A percentile compares a stretch with the other conserved stretches of the same genome.
These are phyloP conservation scores for Nephrotoma flavescens DNA, from an alignment of 2,888 invertebrate genomes.

Conservation along the genomic window DNA sequence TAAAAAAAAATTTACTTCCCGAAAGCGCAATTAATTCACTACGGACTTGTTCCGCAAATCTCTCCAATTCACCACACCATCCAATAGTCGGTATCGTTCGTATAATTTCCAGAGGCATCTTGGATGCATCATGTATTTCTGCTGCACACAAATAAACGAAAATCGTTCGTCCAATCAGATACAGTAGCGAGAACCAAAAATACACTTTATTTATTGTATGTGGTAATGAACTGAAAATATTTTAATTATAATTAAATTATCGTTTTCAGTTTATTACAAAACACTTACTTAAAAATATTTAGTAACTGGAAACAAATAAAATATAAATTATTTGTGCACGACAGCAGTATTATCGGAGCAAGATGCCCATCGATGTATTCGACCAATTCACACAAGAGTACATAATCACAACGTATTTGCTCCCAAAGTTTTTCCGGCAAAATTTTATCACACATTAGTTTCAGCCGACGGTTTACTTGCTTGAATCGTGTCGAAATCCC, in stretches of 20 bases:
- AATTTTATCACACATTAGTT: neutral
- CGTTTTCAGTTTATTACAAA: neutral
- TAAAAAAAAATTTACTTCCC: neutral
- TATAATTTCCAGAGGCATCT: slow-evolving; percentile 28
- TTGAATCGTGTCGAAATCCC: slow-evolving; percentile 50
- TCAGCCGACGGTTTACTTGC: slow-evolving; percentile 36
- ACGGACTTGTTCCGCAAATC: neutral
- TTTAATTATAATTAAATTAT: neutral
- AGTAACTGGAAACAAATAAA: slow-evolving; percentile 54
- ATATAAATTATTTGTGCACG: slow-evolving; percentile 47
- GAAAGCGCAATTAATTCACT: neutral
- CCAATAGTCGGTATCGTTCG: slow-evolving; percentile 15
- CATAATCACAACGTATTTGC: slow-evolving; percentile 44
- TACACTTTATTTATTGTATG: slow-evolving; percentile 26
- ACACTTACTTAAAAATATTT: slow-evolving; percentile 20
- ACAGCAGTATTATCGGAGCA: slow-evolving; percentile 43
- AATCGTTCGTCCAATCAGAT: slow-evolving; percentile 29
- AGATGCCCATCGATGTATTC: slow-evolving; percentile 39
- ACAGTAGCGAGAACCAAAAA: slow-evolving; percentile 33
- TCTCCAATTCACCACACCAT: slow-evolving; percentile 1
- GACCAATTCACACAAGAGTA: slow-evolving; percentile 40
- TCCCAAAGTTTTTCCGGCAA: slow-evolving; percentile 46
- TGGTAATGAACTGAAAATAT: slow-evolving; percentile 9
- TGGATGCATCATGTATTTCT: slow-evolving; percentile 32
- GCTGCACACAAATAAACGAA: slow-evolving; percentile 33